Percentiles rank a stretch among this genome's conserved stretches.
Evolutionary conservation across 1,140 invertebrate species (phyloP).

Genomic region (Lithobius niger): DNA sequence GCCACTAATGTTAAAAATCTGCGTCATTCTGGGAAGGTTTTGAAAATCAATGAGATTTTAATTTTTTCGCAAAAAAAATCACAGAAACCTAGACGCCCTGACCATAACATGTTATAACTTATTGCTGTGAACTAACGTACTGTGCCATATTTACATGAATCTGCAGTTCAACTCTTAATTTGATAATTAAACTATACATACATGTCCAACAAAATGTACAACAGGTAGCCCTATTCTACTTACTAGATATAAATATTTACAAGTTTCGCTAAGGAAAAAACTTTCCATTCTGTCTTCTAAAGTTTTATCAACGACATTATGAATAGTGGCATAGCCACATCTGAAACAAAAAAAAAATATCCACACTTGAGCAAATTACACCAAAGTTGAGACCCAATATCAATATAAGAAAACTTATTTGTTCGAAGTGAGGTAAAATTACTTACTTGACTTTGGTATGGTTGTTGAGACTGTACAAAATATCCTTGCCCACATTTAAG

Average conservation of each 20-base stretch:
- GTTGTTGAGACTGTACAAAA: slow-evolving; percentile 45
- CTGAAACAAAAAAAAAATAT: slow-evolving; percentile 20
- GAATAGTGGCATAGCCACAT: slow-evolving; percentile 55
- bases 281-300: slow-evolving; percentile 98
- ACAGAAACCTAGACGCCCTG: no score
- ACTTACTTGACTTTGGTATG: slow-evolving; percentile 40
- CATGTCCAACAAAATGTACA: background rate
- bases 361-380: slow-evolving; percentile 4
- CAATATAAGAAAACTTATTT: slow-evolving; percentile 4
- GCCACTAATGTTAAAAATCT: no score
- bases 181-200: background rate
- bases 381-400: background rate
- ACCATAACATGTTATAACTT: no score
- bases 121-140: no score
- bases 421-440: no score
- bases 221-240: slow-evolving; percentile 15
- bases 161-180: no score
- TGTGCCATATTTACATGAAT: no score
- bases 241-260: slow-evolving; percentile 87
- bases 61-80: no score
- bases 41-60: no score
- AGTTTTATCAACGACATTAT: slow-evolving; percentile 75
- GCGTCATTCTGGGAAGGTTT: no score
- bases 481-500: slow-evolving; percentile 50
- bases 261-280: slow-evolving; percentile 96